Conservation (phyloP, 1,140 invertebrate species). For the Plutomurus gul region DNA sequence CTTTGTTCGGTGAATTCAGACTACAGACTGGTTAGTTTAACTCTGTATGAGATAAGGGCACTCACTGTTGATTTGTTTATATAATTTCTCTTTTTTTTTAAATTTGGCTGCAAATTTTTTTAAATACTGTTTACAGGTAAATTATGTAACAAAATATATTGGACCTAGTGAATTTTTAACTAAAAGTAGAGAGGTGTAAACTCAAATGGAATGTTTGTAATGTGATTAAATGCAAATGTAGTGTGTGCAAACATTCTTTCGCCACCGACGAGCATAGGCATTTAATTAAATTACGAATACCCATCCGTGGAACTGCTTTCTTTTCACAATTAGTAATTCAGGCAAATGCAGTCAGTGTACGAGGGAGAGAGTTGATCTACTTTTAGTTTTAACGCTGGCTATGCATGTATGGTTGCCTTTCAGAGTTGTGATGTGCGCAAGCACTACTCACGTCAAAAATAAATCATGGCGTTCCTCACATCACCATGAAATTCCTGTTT, state of each 20-base stretch:
- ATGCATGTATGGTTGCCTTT: not conserved
- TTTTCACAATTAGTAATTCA: no score
- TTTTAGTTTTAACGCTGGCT: not conserved
- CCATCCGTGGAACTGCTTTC: no score
- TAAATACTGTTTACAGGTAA: not conserved
- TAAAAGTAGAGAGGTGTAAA: no score
- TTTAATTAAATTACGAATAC: no score
- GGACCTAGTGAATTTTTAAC: no score
- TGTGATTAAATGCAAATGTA: no score
- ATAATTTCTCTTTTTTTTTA: not conserved
- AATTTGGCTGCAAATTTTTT: not conserved
- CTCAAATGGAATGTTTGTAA: no score
- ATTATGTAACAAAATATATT: no score
- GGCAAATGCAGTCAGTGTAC: no score
- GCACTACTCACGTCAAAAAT: conserved; percentile 19
- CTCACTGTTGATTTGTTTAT: not conserved
- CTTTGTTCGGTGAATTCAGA: conserved; percentile 9
- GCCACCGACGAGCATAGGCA: no score
- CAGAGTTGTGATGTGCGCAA: not conserved
- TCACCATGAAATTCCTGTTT: not conserved
- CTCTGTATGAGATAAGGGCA: conserved; percentile 4
- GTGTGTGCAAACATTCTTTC: no score
- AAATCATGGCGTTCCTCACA: conserved; percentile 11
- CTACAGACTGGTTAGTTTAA: conserved; percentile 18
- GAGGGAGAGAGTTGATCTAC: not conserved